Conservation (phyloP, 2,113 vertebrate species). For the Poeciliopsis prolifica region DNA sequence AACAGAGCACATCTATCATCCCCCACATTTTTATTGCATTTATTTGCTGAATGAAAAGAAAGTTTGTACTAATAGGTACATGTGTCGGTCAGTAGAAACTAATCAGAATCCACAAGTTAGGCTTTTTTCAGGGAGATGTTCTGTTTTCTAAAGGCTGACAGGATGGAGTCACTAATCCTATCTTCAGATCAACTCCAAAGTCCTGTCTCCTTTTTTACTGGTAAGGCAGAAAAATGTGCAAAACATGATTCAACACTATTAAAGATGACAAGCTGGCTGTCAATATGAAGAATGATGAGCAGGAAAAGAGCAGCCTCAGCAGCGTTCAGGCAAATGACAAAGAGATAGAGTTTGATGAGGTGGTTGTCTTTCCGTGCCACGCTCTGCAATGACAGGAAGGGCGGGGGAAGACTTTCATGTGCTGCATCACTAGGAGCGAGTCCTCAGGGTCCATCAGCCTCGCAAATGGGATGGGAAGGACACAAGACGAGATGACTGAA, state of each 20-base stretch:
- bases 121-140: neutral
- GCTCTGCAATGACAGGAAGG: conserved; percentile 31
- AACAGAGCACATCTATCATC: no score
- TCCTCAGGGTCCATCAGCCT: conserved; percentile 67
- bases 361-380: conserved; percentile 29
- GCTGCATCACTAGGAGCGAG: conserved; percentile 50
- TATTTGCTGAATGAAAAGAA: no score
- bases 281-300: conserved; percentile 36
- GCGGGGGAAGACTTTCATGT: neutral
- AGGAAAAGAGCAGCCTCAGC: conserved; percentile 44
- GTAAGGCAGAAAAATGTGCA: conserved; percentile 15
- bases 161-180: conserved; percentile 29
- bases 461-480: conserved; percentile 68
- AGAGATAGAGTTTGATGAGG: conserved; percentile 50
- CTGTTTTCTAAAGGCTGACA: conserved; percentile 33
- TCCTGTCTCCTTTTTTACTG: neutral
- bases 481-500: conserved; percentile 42
- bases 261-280: conserved; percentile 31
- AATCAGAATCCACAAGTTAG: no score
- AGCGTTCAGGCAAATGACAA: conserved; percentile 36
- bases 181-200: conserved; percentile 2
- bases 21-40: no score
- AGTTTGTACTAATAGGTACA: neutral
- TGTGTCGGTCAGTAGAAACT: conserved; percentile 11
- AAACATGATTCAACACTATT: conserved; percentile 54